Percentiles rank a stretch among this genome's conserved stretches.
These are phyloP conservation scores for Pseudochirops cupreus DNA, from an alignment of 2,797 vertebrate genomes.

Conservation along the genomic window DNA sequence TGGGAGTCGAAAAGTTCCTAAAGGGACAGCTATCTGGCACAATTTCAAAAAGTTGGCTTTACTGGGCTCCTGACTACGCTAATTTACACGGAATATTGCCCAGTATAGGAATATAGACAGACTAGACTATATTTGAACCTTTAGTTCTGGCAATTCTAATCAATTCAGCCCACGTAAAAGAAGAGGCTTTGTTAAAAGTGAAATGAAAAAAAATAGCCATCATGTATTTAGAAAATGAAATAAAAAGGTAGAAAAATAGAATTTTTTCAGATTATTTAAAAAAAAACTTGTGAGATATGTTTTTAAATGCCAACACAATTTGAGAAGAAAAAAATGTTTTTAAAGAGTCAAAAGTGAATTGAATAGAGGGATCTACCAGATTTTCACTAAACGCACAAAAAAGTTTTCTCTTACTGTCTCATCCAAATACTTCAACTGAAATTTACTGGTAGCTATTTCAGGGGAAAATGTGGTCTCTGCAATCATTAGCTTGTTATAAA, in stretches of 20 bases:
- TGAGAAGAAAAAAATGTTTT: slow-evolving; percentile 32
- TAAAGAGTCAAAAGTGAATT: slow-evolving; percentile 55
- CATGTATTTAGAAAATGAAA: slow-evolving; percentile 53
- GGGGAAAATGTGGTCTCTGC: slow-evolving; percentile 46
- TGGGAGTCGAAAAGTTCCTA: background rate
- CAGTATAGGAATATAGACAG: background rate
- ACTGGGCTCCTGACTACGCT: background rate
- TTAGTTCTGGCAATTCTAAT: background rate
- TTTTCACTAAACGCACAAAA: slow-evolving; percentile 55
- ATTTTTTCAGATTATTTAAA: slow-evolving; percentile 22
- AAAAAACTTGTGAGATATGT: slow-evolving; percentile 35
- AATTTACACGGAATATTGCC: background rate
- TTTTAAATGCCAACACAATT: slow-evolving; percentile 5
- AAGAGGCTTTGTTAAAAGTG: too few relatives aligned
- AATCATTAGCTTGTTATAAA: slow-evolving; percentile 67
- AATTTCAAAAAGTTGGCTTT: background rate
- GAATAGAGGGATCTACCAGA: slow-evolving; percentile 60
- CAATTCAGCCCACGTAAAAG: background rate
- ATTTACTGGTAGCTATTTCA: slow-evolving; percentile 71
- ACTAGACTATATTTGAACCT: background rate
- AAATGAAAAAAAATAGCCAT: background rate
- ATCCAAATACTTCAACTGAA: slow-evolving; percentile 75
- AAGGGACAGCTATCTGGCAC: background rate
- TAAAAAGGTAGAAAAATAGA: slow-evolving; percentile 45
- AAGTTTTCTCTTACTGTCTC: slow-evolving; percentile 60